phyloP scores from a whole-genome alignment of 2,888 invertebrate genomes.

The Euzetes globulus region DNA sequence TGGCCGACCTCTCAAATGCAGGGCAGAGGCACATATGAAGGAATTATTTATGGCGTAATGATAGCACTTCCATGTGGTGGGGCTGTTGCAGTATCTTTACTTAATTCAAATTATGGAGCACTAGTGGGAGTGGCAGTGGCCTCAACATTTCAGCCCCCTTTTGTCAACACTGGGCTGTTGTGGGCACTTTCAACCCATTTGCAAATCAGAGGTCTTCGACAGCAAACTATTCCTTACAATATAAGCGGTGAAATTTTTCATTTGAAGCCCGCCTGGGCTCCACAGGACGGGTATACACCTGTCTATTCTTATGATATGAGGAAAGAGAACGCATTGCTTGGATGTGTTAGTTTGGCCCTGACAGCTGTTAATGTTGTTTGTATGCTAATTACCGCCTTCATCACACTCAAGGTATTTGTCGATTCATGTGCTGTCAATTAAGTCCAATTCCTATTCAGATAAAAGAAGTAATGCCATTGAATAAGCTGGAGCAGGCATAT shows the following conservation, averaged over 20 bases:
- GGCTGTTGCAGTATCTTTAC: conserved; percentile 35
- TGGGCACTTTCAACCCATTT: conserved; percentile 33
- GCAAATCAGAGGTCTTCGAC: conserved; percentile 27
- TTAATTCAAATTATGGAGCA: conserved; percentile 35
- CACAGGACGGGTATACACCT: conserved; percentile 27
- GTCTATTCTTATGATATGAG: conserved; percentile 64
- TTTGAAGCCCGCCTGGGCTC: conserved; percentile 31
- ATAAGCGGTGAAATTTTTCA: conserved; percentile 6
- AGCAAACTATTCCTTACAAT: not conserved
- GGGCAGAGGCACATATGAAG: conserved; percentile 25
- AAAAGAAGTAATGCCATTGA: conserved; percentile 73
- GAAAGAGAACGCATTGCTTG: conserved; percentile 66
- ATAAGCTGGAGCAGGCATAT: conserved; percentile 63
- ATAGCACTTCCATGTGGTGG: conserved; percentile 34
- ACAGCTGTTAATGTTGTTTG: conserved; percentile 73
- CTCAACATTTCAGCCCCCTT: conserved; percentile 36
- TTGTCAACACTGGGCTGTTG: conserved; percentile 33
- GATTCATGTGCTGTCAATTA: not conserved
- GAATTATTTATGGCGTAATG: conserved; percentile 32
- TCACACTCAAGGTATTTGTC: conserved; percentile 60
- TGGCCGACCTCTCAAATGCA: conserved; percentile 37
- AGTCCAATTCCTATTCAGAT: conserved; percentile 50
- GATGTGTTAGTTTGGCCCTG: conserved; percentile 67
- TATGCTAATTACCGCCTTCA: conserved; percentile 71
- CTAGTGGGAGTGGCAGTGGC: conserved; percentile 36